Evolutionary conservation across 30 jellyfish, hydroid and myxozoan genomes (phyloP), one percentile per base, ranked within the genome.

Genomic region (Aurelia sp.): DNA sequence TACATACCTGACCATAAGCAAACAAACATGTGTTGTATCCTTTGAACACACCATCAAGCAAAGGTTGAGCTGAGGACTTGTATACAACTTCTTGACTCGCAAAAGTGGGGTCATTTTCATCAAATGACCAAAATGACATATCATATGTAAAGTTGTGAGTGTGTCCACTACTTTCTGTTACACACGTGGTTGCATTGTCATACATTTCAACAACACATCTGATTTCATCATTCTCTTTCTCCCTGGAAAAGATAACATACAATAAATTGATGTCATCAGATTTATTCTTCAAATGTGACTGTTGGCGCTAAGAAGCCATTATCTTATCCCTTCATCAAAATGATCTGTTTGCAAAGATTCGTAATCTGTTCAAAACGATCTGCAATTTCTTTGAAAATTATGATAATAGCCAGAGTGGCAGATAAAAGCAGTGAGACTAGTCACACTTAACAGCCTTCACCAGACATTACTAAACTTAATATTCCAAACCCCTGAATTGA

Each of bases 1-100:
- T 27, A 18, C 53, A 57, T 53, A 93, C 98, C 97, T 93, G 98
- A 63, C 98, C 98, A 82, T 93, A 93, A 10, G 98, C 98, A 93
- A 93, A 93, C 37, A 93, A 84, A 61, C 98, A 93, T 7, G 98
- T 93, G 84, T 93, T 93, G 86, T 88, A 93, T 27, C 98, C 98
- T 61, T 82, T 76, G 13, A 88, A 64, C 23, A 96, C 89, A 23
- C 94, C 89, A 69, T 87, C 96, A 58, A 93, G 88, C 44, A 93
- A 66, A 1, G 98, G 97, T 72, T 93, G 82, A 21, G 93, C 98
- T 37, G 90, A 66, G 52, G 73, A 31, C 2, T 70, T 62, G 85
- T 82, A 93, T 7, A 93, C 97, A 40, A 15, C 78, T 48, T 82
- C 98, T 88, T 93, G 98, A 40, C 65, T 48, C n/a, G 87, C 92